Conservation (phyloP, 2,797 vertebrate genomes). For the Astyanax mexicanus region DNA sequence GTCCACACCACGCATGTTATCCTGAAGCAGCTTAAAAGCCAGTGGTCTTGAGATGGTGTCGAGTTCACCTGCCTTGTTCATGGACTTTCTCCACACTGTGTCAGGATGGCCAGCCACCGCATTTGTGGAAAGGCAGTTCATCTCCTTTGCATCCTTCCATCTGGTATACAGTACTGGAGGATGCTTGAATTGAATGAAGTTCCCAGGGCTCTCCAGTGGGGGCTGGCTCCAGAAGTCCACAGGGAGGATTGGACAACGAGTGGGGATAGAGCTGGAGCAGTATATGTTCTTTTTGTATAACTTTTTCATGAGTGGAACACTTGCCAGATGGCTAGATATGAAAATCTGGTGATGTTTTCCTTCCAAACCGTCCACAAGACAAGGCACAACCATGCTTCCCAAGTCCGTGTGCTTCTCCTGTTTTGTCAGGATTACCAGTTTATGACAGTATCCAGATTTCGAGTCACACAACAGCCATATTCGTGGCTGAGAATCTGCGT, state of each 20-base stretch:
- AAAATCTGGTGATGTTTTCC: constrained; percentile 79
- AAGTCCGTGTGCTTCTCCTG: constrained; percentile 50
- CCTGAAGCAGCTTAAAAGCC: constrained; percentile 80
- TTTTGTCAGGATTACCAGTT: constrained; percentile 70
- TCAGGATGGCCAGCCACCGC: constrained; percentile 67
- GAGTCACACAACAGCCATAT: constrained; percentile 85
- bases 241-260: constrained; percentile 68
- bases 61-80: constrained; percentile 67
- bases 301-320: constrained; percentile 72
- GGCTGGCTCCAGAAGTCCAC: constrained; percentile 69
- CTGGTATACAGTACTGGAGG: constrained; percentile 77
- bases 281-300: constrained; percentile 74
- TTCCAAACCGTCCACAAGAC: constrained; percentile 72
- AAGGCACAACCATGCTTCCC: constrained; percentile 70
- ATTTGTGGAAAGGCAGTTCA: constrained; percentile 80
- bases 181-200: constrained; percentile 73
- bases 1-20: constrained; percentile 84
- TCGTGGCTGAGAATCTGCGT: constrained; percentile 65
- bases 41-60: constrained; percentile 73
- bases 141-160: constrained; percentile 82
- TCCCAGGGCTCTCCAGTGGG: constrained; percentile 67
- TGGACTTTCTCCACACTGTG: constrained; percentile 79
- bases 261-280: constrained; percentile 76
- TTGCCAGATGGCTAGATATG: constrained; percentile 71
- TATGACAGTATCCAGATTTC: constrained; percentile 84